phyloP scores from a whole-genome alignment of 2,888 invertebrate species.

The Caenorhabditis sp. region DNA sequence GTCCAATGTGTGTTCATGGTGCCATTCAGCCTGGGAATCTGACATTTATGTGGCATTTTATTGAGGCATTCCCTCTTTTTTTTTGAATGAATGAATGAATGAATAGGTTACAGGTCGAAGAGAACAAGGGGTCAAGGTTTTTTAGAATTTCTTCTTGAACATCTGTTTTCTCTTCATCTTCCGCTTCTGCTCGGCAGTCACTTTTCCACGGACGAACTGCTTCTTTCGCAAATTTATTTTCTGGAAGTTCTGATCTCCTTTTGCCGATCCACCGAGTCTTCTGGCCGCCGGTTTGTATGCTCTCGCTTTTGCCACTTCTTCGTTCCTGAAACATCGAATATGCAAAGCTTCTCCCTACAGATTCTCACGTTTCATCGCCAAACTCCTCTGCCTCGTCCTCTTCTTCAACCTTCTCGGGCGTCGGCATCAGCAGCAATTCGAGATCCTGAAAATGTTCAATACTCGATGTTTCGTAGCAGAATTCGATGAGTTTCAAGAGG shows the following conservation, averaged over 20 bases:
- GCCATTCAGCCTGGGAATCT: constrained; percentile 7
- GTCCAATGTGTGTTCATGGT: constrained; percentile 3
- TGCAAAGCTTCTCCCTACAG: not conserved
- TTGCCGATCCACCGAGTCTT: constrained; percentile 19
- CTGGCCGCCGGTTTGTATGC: constrained; percentile 51
- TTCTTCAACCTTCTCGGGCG: constrained; percentile 59
- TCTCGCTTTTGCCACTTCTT: constrained; percentile 42
- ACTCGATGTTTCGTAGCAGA: too few species aligned
- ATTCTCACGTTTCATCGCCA: constrained; percentile 59
- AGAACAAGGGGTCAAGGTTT: not conserved
- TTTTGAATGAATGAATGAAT: not conserved
- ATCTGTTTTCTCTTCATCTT: constrained; percentile 71
- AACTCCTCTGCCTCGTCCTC: constrained; percentile 43
- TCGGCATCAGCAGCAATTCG: constrained; percentile 59
- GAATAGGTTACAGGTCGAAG: not conserved
- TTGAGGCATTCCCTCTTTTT: not conserved
- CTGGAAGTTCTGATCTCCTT: constrained; percentile 68
- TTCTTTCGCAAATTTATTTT: constrained; percentile 74
- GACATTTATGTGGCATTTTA: constrained; percentile 11
- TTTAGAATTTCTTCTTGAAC: constrained; percentile 59
- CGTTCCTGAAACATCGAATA: constrained; percentile 33
- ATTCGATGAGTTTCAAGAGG: not conserved
- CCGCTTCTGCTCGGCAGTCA: constrained; percentile 69
- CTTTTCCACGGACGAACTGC: constrained; percentile 70
- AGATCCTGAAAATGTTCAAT: constrained; percentile 49